Percentiles rank a stretch among this genome's conserved stretches.
phyloP scores from a whole-genome alignment of 2,113 vertebrate genomes.

The Cyanocitta stelleri region DNA sequence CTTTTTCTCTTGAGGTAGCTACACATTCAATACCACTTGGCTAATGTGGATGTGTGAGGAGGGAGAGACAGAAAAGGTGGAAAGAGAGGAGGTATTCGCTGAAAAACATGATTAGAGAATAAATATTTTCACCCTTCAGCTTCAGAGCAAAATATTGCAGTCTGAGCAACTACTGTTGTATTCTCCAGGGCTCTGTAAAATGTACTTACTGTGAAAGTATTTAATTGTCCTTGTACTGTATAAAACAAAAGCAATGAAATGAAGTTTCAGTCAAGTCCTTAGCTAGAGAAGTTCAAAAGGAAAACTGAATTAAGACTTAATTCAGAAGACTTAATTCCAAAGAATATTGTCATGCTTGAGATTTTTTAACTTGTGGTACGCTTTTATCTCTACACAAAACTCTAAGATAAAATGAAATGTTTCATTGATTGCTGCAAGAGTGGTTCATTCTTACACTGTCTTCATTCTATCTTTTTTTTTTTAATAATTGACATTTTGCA shows the following conservation, averaged over 20 bases:
- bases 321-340: neutral
- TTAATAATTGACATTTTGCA: neutral
- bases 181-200: neutral
- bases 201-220: neutral
- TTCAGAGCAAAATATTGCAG: neutral
- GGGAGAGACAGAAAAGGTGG: neutral
- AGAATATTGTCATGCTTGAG: neutral
- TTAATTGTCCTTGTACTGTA: neutral
- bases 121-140: neutral
- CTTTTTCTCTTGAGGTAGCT: neutral
- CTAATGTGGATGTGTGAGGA: neutral
- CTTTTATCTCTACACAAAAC: neutral
- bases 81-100: neutral
- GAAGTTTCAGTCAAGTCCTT: neutral
- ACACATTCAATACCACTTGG: neutral
- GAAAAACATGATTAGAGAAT: neutral
- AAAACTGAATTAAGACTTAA: neutral
- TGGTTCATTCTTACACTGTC: neutral
- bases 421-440: neutral
- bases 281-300: neutral
- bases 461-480: neutral
- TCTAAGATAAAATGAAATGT: neutral
- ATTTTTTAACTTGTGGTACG: neutral
- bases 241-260: neutral
- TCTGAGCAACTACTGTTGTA: neutral